A percentile compares a stretch with the other conserved stretches of the same genome.
These are phyloP conservation scores for Caranx melampygus DNA, from an alignment of 2,113 vertebrate genomes.

Conservation along the genomic window DNA sequence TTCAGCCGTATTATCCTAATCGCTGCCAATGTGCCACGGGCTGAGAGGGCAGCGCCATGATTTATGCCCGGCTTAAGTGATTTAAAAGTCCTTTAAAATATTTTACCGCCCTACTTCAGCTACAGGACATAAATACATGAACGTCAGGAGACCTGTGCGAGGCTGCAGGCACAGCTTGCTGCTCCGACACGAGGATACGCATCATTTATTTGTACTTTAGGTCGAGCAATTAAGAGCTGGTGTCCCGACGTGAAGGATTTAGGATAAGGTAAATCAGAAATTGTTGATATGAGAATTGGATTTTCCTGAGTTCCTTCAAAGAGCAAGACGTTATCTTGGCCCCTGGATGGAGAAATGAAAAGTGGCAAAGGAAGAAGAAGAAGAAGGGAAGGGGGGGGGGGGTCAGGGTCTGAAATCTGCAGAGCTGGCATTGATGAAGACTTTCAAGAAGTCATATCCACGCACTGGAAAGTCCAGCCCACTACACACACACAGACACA, in stretches of 20 bases:
- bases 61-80: conserved; percentile 68
- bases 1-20: conserved; percentile 49
- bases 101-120: conserved; percentile 55
- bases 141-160: conserved; percentile 29
- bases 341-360: conserved; percentile 29
- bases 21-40: conserved; percentile 55
- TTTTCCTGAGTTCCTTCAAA: conserved; percentile 23
- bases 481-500: conserved; percentile 34
- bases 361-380: conserved; percentile 5
- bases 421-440: conserved; percentile 66
- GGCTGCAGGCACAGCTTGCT: conserved; percentile 24
- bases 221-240: conserved; percentile 48
- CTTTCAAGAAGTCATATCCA: conserved; percentile 60
- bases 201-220: conserved; percentile 60
- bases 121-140: conserved; percentile 26
- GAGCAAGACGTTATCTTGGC: conserved; percentile 57
- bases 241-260: conserved; percentile 57
- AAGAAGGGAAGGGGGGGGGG: background rate
- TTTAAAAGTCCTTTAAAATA: conserved; percentile 75
- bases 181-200: conserved; percentile 10
- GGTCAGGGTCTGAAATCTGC: conserved; percentile 56
- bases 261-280: conserved; percentile 51
- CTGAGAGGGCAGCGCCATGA: conserved; percentile 59
- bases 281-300: conserved; percentile 58
- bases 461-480: conserved; percentile 58